Evolutionary conservation across 2,113 vertebrate species (phyloP), one percentile per base, ranked within the genome.

Genomic region (Stigmatopora argus): DNA sequence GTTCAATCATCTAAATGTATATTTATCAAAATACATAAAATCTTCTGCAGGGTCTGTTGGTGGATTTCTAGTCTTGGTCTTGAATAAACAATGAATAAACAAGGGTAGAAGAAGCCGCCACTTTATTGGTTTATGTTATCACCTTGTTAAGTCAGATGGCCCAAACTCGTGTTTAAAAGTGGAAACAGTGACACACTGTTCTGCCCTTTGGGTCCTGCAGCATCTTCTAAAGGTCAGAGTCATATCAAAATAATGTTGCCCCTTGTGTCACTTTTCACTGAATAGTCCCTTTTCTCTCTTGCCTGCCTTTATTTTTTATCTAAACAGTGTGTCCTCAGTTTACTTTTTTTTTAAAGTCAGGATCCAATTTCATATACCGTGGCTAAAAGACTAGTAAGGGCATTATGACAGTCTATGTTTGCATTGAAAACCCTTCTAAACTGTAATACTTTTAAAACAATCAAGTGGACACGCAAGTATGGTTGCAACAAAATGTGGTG

Each of bases 251-350:
- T 74, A 83, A 35, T 17, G 68, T 55, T 2, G 38, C 21, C 55
- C 66, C 78, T 80, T 85, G 77, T 75, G 56, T 65, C 62, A 41
- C 23, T 1, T 47, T 44, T 46, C 61, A 67, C 6, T 17, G 14
- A 52, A 64, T 66, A 62, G 44, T 64, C 38, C 65, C 21, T 72
- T 47, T 66, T 63, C 31, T 34, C 9, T 56, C 21, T 19, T 17
- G 6, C 23, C 15, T 5, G 35, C 5, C 31, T n/a, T 34, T 46
- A 52, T 0, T 4, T 4, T 34, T 35, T 58, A 1, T 4, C 2
- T 4, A 51, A 19, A 21, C 49, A n/a, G 17, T 7, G 17, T 5
- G 17, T 51, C 2, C 14, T 18, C 26, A 10, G 15, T 35, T 62
- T 21, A 2, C 47, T 41, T 8, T 41, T 41, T 41, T 10, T 41